phyloP scores from a whole-genome alignment of 1,140 invertebrate species.

The Acromyrmex charruanus region DNA sequence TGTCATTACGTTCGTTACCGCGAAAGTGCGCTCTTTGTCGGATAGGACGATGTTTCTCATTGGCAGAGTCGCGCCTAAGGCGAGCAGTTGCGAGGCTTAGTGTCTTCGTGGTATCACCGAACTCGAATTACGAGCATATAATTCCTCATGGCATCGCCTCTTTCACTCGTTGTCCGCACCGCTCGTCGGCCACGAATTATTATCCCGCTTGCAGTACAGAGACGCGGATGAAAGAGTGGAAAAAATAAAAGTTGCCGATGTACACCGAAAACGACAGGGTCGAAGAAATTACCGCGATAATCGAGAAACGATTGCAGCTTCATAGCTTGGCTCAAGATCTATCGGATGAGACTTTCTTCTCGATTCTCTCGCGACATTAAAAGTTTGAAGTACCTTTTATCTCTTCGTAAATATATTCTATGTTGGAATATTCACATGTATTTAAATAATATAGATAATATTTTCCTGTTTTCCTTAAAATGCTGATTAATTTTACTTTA shows the following conservation, averaged over 20 bases:
- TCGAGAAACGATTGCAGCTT: conserved; percentile 1
- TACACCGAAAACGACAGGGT: conserved; percentile 42
- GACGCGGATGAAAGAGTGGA: background rate
- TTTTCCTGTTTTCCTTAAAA: too few species aligned
- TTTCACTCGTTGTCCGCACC: conserved; percentile 16
- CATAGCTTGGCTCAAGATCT: background rate
- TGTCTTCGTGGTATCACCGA: conserved; percentile 42
- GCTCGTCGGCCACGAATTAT: conserved; percentile 52
- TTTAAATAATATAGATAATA: background rate
- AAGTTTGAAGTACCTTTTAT: background rate
- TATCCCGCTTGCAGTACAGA: conserved; percentile 42
- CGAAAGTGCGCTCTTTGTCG: background rate
- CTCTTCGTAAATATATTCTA: background rate
- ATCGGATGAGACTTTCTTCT: background rate
- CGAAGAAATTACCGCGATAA: conserved; percentile 50
- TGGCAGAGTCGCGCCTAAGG: conserved; percentile 27
- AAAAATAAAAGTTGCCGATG: conserved; percentile 14
- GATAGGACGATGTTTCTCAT: conserved; percentile 13
- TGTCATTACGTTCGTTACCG: conserved; percentile 29
- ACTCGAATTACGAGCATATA: conserved; percentile 69
- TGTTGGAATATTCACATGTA: background rate
- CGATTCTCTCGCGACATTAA: conserved; percentile 2
- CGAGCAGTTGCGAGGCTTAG: conserved; percentile 23
- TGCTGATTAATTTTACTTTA: too few species aligned
- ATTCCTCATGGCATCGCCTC: conserved; percentile 49